Evolutionary conservation across 2,797 vertebrate species (phyloP).

Genomic region (Hephaestus fuliginosus): DNA sequence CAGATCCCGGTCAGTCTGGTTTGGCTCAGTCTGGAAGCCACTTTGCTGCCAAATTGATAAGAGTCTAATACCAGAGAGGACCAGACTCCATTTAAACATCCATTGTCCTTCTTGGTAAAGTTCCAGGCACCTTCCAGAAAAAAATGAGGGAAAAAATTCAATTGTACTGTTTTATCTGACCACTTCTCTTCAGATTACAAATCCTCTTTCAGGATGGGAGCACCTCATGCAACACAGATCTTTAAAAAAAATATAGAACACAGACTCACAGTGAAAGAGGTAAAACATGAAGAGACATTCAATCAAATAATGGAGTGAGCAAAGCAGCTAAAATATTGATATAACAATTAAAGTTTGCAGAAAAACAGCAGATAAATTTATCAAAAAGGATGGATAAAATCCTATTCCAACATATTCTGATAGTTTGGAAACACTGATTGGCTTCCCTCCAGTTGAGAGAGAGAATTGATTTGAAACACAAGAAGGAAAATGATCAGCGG

Average conservation of each 20-base stretch:
- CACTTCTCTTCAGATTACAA: neutral
- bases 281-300: neutral
- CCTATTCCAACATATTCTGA: neutral
- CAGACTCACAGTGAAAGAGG: neutral
- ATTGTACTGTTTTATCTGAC: slow-evolving; percentile 4
- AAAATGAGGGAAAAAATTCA: neutral
- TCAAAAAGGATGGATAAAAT: neutral
- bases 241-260: neutral
- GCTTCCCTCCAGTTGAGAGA: neutral
- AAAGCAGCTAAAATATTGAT: neutral
- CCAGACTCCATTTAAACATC: slow-evolving; percentile 3
- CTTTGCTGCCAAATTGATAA: slow-evolving; percentile 2
- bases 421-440: neutral
- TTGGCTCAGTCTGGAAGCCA: neutral
- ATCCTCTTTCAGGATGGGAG: neutral
- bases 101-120: neutral
- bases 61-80: neutral
- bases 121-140: neutral
- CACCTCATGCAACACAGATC: neutral
- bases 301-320: neutral
- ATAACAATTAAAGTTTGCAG: neutral
- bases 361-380: neutral
- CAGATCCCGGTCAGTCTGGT: neutral
- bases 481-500: neutral
- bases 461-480: neutral